A percentile compares a stretch with the other conserved stretches of the same genome.
These are phyloP conservation scores for Athene noctua DNA, from an alignment of 2,113 vertebrate genomes.

Conservation along the genomic window DNA sequence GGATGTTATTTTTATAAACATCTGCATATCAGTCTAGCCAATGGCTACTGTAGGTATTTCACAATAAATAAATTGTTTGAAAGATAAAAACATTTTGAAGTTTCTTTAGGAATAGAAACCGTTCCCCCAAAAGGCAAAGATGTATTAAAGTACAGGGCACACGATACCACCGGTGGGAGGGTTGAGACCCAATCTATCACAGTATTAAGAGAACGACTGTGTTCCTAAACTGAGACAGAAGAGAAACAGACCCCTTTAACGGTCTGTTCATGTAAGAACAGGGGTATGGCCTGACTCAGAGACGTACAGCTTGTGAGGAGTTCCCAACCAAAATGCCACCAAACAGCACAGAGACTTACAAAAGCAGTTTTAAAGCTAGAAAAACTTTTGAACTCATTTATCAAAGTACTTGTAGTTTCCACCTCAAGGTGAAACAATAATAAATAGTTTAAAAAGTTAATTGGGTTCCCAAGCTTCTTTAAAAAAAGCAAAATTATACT, in stretches of 20 bases:
- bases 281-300: background rate
- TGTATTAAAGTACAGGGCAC: background rate
- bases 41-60: background rate
- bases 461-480: background rate
- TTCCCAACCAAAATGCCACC: background rate
- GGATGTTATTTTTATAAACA: background rate
- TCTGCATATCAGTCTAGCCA: background rate
- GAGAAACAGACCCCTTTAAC: too few species aligned
- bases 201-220: rapidly evolving
- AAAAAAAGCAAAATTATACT: background rate
- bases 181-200: background rate
- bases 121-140: background rate
- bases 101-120: background rate
- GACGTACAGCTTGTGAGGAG: background rate
- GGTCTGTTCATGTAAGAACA: background rate
- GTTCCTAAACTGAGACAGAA: background rate
- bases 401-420: background rate
- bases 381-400: background rate
- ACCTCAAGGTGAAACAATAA: slow-evolving; percentile 25
- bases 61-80: background rate
- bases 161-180: background rate
- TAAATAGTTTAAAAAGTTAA: background rate
- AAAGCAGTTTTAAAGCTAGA: background rate
- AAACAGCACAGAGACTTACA: background rate
- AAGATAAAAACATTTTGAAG: background rate